phyloP scores from a whole-genome alignment of 2,113 vertebrate species.

The Heptranchias perlo region DNA sequence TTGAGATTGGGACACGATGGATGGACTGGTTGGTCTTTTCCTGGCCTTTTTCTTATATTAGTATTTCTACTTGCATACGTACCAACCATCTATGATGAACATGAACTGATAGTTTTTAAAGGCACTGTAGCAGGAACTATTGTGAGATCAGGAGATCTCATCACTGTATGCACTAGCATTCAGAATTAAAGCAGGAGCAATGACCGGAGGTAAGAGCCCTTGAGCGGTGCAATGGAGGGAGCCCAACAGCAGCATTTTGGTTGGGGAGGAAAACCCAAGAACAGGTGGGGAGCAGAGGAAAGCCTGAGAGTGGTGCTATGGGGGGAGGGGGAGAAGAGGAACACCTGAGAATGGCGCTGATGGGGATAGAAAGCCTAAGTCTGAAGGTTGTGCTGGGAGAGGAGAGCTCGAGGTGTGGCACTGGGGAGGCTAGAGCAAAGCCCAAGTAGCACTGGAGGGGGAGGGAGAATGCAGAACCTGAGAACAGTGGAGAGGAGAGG shows the following conservation, averaged over 20 bases:
- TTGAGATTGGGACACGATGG: background rate
- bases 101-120: background rate
- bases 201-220: background rate
- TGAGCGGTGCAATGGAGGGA: background rate
- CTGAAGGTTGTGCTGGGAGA: too few relatives aligned
- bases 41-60: background rate
- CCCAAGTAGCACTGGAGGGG: background rate
- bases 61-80: background rate
- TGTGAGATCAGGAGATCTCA: slow-evolving; percentile 23
- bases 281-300: too few relatives aligned
- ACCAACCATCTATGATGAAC: background rate
- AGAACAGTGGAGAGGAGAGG: background rate
- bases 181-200: slow-evolving; percentile 19
- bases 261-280: too few relatives aligned
- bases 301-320: too few relatives aligned
- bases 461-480: background rate
- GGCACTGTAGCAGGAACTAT: background rate
- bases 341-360: too few relatives aligned
- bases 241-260: background rate
- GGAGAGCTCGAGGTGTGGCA: background rate
- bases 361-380: too few relatives aligned
- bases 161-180: background rate
- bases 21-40: background rate
- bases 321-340: too few relatives aligned
- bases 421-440: background rate